Conservation (phyloP, 2,888 invertebrate species). For the Globia sparganii region DNA sequence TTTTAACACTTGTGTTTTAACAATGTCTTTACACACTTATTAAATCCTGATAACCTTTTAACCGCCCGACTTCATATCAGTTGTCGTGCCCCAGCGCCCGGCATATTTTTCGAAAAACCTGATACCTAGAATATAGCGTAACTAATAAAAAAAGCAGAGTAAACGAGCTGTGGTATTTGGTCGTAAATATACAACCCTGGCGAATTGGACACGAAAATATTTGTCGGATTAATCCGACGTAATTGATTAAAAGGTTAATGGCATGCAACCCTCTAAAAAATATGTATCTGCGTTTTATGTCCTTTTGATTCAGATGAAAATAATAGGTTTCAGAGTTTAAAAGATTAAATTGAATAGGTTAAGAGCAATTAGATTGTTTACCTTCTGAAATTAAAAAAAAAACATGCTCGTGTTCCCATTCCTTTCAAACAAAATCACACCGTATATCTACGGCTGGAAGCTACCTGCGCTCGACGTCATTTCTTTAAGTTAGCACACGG, state of each 20-base stretch:
- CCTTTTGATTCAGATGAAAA: neutral
- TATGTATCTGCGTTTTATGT: neutral
- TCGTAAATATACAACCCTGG: too few species aligned
- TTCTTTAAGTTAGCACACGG: constrained; percentile 8
- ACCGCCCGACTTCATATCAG: too few species aligned
- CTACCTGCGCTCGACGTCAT: neutral
- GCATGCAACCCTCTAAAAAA: constrained; percentile 31
- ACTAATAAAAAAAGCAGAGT: too few species aligned
- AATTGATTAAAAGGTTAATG: too few species aligned
- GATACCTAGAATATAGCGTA: too few species aligned
- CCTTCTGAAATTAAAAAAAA: neutral
- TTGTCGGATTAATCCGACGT: too few species aligned
- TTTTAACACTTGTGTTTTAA: constrained; percentile 10
- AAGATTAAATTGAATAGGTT: neutral
- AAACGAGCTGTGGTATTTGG: too few species aligned
- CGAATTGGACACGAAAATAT: too few species aligned
- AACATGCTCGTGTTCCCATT: neutral
- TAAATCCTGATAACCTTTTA: neutral
- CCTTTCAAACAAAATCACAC: neutral
- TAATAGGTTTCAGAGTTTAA: neutral
- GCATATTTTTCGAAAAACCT: too few species aligned
- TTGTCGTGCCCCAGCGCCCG: too few species aligned
- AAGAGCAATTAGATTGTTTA: neutral
- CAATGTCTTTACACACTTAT: constrained; percentile 8
- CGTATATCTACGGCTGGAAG: neutral